These are phyloP conservation scores for Threskiornis aethiopicus DNA, from an alignment of 2,797 vertebrate genomes.

Conservation along the genomic window DNA sequence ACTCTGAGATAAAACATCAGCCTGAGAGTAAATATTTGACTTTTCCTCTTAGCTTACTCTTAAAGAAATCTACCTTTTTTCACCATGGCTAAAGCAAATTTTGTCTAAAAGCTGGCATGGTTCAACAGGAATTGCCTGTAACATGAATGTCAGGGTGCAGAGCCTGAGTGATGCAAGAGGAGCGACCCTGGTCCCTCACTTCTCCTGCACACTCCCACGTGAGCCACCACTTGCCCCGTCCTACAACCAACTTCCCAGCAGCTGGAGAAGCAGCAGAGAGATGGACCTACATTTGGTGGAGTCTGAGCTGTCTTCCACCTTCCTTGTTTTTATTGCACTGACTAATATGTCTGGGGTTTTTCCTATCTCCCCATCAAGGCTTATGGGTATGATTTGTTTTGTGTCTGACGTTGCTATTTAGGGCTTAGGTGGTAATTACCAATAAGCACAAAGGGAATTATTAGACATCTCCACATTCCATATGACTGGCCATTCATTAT, in stretches of 20 bases:
- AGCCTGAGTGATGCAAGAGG: background rate
- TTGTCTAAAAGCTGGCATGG: background rate
- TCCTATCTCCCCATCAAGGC: background rate
- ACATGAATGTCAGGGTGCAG: background rate
- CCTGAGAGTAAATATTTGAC: background rate
- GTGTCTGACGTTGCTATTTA: background rate
- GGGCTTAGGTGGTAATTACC: background rate
- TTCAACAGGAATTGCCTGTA: background rate
- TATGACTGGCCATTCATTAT: rapidly evolving
- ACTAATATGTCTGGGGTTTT: background rate
- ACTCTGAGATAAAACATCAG: background rate
- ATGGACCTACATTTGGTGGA: background rate
- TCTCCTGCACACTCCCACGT: background rate
- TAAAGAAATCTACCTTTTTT: background rate
- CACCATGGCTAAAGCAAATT: background rate
- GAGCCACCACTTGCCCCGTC: background rate
- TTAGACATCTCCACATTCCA: background rate
- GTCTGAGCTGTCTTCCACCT: background rate
- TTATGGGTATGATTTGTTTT: background rate
- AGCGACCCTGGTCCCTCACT: background rate
- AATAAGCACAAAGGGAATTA: background rate
- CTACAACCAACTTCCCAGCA: rapidly evolving
- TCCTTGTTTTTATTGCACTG: background rate
- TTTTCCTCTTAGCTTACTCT: background rate
- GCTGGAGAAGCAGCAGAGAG: background rate